These are phyloP conservation scores for Trichoplusia ni DNA, from an alignment of 1,140 invertebrate species.

Conservation along the genomic window DNA sequence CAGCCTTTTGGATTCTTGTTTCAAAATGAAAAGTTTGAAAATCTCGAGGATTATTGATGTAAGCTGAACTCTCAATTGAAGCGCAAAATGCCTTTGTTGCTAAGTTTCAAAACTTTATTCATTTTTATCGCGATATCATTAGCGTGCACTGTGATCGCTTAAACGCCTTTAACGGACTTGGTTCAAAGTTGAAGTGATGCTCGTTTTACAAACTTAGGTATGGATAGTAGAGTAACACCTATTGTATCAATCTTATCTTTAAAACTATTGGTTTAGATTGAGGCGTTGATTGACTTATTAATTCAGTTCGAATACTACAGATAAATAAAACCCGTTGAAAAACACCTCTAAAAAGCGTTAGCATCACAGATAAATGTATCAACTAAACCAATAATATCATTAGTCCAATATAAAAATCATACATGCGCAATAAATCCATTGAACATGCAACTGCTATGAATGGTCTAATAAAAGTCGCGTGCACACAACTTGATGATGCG, in stretches of 20 bases:
- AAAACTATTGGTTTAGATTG: too few relatives aligned
- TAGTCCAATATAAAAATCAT: neutral
- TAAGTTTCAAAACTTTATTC: constrained; percentile 5
- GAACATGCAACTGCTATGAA: constrained; percentile 13
- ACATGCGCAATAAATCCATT: neutral
- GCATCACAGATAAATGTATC: too few relatives aligned
- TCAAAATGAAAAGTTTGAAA: constrained; percentile 1
- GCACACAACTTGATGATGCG: constrained; percentile 41
- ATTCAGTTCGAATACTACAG: too few relatives aligned
- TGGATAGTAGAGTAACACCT: too few relatives aligned
- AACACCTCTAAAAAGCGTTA: too few relatives aligned
- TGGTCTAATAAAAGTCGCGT: constrained; percentile 29
- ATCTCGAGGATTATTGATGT: constrained; percentile 13
- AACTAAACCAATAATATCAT: too few relatives aligned
- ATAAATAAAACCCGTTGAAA: too few relatives aligned
- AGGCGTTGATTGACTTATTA: too few relatives aligned
- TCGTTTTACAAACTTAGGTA: too few relatives aligned
- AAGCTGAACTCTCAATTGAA: neutral
- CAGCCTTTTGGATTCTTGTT: neutral
- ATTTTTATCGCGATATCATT: constrained; percentile 12
- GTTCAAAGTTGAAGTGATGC: too few relatives aligned
- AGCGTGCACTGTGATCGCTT: neutral
- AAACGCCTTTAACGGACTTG: too few relatives aligned
- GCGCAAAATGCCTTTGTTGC: neutral
- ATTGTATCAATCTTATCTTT: too few relatives aligned